Percentiles rank a stretch among this genome's conserved stretches.
phyloP scores from a whole-genome alignment of 2,888 invertebrate genomes.

The Rugalucina vietnamica region DNA sequence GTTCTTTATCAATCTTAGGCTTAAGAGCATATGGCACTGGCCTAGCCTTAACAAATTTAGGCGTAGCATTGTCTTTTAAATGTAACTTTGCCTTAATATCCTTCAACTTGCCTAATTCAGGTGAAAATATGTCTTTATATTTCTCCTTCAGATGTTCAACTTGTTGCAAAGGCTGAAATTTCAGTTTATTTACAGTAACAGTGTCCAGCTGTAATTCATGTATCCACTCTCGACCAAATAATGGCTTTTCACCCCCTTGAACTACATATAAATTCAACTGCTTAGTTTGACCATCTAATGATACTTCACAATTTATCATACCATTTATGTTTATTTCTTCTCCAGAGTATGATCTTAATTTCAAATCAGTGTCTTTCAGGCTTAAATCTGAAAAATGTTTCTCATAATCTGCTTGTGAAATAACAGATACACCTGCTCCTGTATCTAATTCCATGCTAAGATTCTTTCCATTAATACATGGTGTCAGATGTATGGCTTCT shows the following conservation, averaged over 20 bases:
- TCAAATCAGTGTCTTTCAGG: constrained; percentile 16
- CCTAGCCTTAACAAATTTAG: constrained; percentile 30
- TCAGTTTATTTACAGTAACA: constrained; percentile 32
- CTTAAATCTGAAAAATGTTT: constrained; percentile 13
- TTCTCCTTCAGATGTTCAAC: constrained; percentile 17
- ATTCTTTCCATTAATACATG: constrained; percentile 36
- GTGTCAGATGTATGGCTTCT: constrained; percentile 22
- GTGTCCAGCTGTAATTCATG: constrained; percentile 33
- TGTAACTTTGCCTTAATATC: constrained; percentile 39
- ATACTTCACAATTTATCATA: constrained; percentile 28
- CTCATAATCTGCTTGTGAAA: constrained; percentile 26
- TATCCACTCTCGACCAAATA: constrained; percentile 55
- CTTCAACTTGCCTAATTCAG: constrained; percentile 33
- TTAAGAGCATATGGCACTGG: constrained; percentile 42
- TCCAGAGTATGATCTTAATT: constrained; percentile 47
- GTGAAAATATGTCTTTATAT: constrained; percentile 24
- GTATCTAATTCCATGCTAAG: constrained; percentile 61
- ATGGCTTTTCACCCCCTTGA: constrained; percentile 39
- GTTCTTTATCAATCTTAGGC: constrained; percentile 28
- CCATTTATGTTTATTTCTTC: constrained; percentile 38
- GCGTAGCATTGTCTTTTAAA: constrained; percentile 2
- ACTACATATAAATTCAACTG: constrained; percentile 50
- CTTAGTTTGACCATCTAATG: constrained; percentile 6
- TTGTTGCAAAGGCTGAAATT: neutral
- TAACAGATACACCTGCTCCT: constrained; percentile 58